These are phyloP conservation scores for Cuculus canorus DNA, from an alignment of 2,797 vertebrate genomes.

Conservation along the genomic window DNA sequence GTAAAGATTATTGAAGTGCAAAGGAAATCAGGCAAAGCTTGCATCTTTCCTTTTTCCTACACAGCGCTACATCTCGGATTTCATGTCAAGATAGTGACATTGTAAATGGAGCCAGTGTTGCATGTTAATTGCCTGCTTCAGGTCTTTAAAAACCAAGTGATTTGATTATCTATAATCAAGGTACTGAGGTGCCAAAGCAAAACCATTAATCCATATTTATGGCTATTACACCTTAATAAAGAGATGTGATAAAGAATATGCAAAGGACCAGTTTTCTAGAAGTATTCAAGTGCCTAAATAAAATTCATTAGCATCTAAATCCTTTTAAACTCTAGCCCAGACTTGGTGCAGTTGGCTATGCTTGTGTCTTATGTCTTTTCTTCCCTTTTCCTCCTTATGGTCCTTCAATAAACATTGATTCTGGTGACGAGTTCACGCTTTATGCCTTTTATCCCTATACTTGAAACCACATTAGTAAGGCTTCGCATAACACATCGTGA, in stretches of 20 bases:
- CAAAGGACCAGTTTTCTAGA: not conserved
- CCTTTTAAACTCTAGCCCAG: not conserved
- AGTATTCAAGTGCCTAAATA: not conserved
- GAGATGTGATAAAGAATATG: not conserved
- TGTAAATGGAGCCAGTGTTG: not conserved
- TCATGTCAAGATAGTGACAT: not conserved
- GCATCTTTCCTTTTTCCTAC: slow-evolving; percentile 14
- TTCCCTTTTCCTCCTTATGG: not conserved
- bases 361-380: not conserved
- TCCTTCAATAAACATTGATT: not conserved
- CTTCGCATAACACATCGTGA: not conserved
- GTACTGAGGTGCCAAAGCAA: not conserved
- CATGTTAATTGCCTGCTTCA: not conserved
- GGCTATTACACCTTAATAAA: not conserved
- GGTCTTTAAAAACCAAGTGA: not conserved
- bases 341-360: not conserved
- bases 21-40: not conserved
- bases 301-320: not conserved
- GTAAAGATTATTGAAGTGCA: slow-evolving; percentile 27
- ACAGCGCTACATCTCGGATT: not conserved
- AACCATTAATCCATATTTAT: not conserved
- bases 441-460: not conserved
- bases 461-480: not conserved
- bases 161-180: not conserved
- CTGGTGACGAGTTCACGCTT: not conserved